Conservation (phyloP, 2,113 vertebrate species). For the Rafetus swinhoei region DNA sequence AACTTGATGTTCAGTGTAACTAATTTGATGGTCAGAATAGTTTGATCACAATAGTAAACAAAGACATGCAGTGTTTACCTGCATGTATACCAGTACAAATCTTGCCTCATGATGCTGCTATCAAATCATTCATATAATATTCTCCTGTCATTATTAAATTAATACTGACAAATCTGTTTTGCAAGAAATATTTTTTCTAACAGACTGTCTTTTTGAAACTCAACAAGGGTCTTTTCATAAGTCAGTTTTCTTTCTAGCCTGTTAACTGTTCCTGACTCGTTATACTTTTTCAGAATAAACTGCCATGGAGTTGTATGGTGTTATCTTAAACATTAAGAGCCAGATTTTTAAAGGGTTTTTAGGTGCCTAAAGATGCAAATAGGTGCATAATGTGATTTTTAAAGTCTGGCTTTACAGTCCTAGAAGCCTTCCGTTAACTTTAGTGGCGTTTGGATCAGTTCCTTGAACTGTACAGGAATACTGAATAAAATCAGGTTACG, state of each 20-base stretch:
- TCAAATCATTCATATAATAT: neutral
- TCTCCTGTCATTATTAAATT: neutral
- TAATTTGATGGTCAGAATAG: neutral
- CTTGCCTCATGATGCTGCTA: neutral
- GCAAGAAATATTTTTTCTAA: neutral
- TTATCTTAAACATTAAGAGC: neutral
- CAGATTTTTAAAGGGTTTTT: neutral
- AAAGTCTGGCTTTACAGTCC: neutral
- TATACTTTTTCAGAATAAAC: neutral
- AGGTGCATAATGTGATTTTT: neutral
- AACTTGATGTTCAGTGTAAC: neutral
- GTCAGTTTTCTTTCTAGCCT: neutral
- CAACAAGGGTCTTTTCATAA: neutral
- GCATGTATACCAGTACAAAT: neutral
- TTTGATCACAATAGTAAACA: neutral
- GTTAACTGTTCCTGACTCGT: neutral
- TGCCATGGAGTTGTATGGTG: neutral
- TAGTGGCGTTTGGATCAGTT: neutral
- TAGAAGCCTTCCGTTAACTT: neutral
- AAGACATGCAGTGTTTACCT: neutral
- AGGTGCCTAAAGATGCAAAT: neutral
- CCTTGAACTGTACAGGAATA: neutral
- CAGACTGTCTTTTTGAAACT: neutral
- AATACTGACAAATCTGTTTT: neutral
- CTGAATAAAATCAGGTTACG: neutral